Percentiles rank a stretch among this genome's conserved stretches.
Conservation (phyloP, 2,113 vertebrate genomes). For the Vicugna pacos region DNA sequence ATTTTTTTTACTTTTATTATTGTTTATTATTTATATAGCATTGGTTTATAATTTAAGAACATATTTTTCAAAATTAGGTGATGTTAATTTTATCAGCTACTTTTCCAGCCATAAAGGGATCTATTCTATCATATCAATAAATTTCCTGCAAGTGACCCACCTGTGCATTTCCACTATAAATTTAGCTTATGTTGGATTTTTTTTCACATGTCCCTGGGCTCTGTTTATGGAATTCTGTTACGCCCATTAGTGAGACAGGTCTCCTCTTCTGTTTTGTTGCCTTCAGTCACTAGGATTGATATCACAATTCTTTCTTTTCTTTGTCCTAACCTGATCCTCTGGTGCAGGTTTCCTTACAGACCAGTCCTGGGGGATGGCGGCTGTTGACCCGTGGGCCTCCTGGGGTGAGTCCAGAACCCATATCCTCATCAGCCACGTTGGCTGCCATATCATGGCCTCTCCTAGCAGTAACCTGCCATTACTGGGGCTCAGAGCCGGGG, state of each 20-base stretch:
- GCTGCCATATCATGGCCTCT: background rate
- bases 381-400: constrained; percentile 61
- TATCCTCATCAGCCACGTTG: background rate
- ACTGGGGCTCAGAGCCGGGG: background rate
- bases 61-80: background rate
- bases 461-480: background rate
- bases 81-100: background rate
- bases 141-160: background rate
- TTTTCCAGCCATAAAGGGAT: background rate
- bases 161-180: background rate
- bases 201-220: background rate
- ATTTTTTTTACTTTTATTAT: background rate
- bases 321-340: background rate
- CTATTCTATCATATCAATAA: background rate
- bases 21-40: background rate
- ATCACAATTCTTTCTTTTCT: background rate
- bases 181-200: background rate
- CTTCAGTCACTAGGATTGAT: background rate
- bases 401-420: constrained; percentile 70
- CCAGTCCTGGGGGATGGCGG: constrained; percentile 61
- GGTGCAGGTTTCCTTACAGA: constrained; percentile 60
- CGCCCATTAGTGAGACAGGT: background rate
- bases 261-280: background rate
- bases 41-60: background rate
- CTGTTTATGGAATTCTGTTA: background rate